Percentiles rank a stretch among this genome's conserved stretches.
Conservation (phyloP, 1,140 invertebrate species). For the Drosophila orosa region DNA sequence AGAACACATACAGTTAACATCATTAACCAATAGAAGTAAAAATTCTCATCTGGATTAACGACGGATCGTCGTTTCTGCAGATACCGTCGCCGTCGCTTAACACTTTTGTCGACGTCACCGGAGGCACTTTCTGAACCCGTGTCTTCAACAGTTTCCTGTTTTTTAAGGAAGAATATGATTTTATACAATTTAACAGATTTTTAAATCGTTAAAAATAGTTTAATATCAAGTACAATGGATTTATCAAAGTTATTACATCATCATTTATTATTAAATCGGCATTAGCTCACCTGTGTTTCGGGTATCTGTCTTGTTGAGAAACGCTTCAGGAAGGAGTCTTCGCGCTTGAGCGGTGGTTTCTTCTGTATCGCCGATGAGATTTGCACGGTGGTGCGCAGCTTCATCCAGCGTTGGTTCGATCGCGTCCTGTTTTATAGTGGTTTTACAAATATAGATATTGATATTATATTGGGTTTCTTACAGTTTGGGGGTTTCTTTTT, state of each 20-base stretch:
- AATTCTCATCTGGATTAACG: slow-evolving; percentile 97
- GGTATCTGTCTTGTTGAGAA: slow-evolving; percentile 96
- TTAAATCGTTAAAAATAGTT: no score
- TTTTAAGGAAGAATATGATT: neutral
- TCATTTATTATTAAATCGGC: no score
- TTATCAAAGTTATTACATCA: no score
- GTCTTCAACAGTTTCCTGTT: slow-evolving; percentile 86
- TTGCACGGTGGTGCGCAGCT: slow-evolving; percentile 95
- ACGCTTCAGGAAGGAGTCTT: slow-evolving; percentile 97
- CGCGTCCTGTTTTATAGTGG: slow-evolving; percentile 88
- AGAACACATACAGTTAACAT: slow-evolving; percentile 94
- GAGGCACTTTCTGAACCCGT: slow-evolving; percentile 88
- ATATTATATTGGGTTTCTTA: neutral
- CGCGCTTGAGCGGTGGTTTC: slow-evolving; percentile 92
- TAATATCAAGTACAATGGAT: no score
- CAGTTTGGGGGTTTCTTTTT: neutral
- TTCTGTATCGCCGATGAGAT: slow-evolving; percentile 94
- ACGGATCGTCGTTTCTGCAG: slow-evolving; percentile 91
- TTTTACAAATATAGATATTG: neutral
- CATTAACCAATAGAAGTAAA: slow-evolving; percentile 98
- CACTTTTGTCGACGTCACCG: slow-evolving; percentile 86
- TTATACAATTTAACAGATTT: no score
- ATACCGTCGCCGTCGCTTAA: slow-evolving; percentile 87
- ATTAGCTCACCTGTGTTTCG: slow-evolving; percentile 93
- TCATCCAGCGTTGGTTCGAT: slow-evolving; percentile 97